Evolutionary conservation across 2,113 vertebrate species (phyloP), one percentile per base, ranked within the genome.

Genomic region (Pedetes capensis): DNA sequence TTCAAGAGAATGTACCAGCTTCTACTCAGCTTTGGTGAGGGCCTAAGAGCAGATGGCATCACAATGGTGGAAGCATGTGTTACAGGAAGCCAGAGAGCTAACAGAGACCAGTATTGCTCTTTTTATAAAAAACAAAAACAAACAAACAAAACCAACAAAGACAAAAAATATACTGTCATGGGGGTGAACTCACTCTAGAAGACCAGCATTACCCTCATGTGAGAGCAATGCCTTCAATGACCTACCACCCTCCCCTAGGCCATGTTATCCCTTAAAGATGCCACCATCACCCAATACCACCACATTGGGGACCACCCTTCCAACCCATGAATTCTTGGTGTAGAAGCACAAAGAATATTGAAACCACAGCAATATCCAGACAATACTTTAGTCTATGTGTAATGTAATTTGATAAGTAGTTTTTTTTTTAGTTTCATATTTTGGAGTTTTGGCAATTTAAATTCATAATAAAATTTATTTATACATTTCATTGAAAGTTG

Each of bases 371-470:
- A 68, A 34, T 20, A 74, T 29, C 22, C 37, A 86, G n/a, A 86
- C 5, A 71, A 32, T 25, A 87, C 44, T 39, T 39, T 47, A 69
- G 57, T 63, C 69, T 81, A 17, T 34, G 8, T 78, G 51, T 42
- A 53, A 71, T 42, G 32, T 13, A 61, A 66, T 27, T 51, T 51
- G 29, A 44, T 91, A 66, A 69, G 8, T 47, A 71, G 55, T 23
- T 66, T 13, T 74, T 74, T 63, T 37, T 69, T 32, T 23, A 49
- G 37, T 57, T 78, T 81, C 37, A 51, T 55, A 90, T 80, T 79
- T 93, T 92, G 27, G 22, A 85, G 20, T 23, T 88, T 74, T 81
- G 44, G 29, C 17, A 79, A 74, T 80, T 88, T 68, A 85, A 95
- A 27, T 37, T 22, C 32, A 57, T 55, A 37, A 83, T 32, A 6